phyloP scores from a whole-genome alignment of 2,113 vertebrate genomes.

The Laterallus jamaicensis region DNA sequence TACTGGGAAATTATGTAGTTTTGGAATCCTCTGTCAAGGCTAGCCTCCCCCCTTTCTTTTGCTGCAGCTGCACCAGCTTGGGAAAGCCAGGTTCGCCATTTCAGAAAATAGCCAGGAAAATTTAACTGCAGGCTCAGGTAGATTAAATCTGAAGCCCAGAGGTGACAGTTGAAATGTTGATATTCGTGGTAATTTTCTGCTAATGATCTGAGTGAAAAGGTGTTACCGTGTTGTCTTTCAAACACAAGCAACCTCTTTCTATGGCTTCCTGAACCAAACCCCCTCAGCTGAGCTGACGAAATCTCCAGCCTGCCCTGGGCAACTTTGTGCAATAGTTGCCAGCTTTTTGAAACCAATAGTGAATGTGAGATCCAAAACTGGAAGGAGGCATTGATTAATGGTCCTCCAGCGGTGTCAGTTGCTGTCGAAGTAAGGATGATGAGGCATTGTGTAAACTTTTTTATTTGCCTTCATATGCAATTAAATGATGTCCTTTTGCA shows the following conservation, averaged over 20 bases:
- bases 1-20: not conserved
- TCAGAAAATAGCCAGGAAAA: not conserved
- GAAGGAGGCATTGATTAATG: not conserved
- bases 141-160: conserved; percentile 24
- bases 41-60: not conserved
- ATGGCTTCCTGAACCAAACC: not conserved
- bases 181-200: not conserved
- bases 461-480: not conserved
- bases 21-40: not conserved
- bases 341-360: not conserved
- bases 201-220: not conserved
- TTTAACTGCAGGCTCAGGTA: not conserved
- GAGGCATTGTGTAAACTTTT: not conserved
- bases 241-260: not conserved
- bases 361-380: not conserved
- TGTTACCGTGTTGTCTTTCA: not conserved
- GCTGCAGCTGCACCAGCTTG: not conserved
- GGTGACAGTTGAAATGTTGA: not conserved
- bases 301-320: not conserved
- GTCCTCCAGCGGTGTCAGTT: not conserved
- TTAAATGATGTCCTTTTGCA: not conserved
- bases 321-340: not conserved
- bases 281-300: not conserved
- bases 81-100: not conserved
- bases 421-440: not conserved